Conservation (phyloP, 2,113 vertebrate genomes). For the Kryptolebias marmoratus region DNA sequence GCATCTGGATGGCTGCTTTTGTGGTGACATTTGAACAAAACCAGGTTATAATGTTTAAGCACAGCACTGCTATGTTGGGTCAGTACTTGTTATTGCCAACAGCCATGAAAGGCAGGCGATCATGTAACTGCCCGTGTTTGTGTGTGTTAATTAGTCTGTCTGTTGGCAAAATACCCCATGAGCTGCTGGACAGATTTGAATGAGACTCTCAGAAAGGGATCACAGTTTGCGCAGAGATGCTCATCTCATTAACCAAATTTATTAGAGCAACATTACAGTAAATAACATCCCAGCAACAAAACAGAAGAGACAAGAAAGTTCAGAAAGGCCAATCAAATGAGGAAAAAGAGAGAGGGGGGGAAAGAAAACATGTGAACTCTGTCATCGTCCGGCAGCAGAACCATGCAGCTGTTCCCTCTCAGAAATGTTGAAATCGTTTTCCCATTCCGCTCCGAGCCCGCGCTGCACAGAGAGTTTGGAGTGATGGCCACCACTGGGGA, state of each 20-base stretch:
- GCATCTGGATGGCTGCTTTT: slow-evolving; percentile 10
- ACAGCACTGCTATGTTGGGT: not conserved
- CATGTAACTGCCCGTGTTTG: no score
- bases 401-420: slow-evolving; percentile 67
- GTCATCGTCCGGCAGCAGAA: slow-evolving; percentile 51
- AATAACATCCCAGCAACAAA: slow-evolving; percentile 1
- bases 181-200: no score
- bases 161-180: no score
- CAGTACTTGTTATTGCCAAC: not conserved
- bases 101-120: not conserved
- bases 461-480: slow-evolving; percentile 53
- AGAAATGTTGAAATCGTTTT: slow-evolving; percentile 63
- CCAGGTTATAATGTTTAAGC: not conserved
- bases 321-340: slow-evolving; percentile 1
- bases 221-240: no score
- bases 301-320: not conserved
- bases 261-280: slow-evolving; percentile 41
- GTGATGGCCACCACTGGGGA: slow-evolving; percentile 65
- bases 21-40: slow-evolving; percentile 22
- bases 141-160: no score
- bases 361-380: slow-evolving; percentile 33
- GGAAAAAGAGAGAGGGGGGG: slow-evolving; percentile 10
- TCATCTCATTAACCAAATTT: slow-evolving; percentile 34
- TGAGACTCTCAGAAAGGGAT: no score
- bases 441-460: slow-evolving; percentile 41